Conservation (phyloP, 1,140 invertebrate species). For the Drosophila yakuba region DNA sequence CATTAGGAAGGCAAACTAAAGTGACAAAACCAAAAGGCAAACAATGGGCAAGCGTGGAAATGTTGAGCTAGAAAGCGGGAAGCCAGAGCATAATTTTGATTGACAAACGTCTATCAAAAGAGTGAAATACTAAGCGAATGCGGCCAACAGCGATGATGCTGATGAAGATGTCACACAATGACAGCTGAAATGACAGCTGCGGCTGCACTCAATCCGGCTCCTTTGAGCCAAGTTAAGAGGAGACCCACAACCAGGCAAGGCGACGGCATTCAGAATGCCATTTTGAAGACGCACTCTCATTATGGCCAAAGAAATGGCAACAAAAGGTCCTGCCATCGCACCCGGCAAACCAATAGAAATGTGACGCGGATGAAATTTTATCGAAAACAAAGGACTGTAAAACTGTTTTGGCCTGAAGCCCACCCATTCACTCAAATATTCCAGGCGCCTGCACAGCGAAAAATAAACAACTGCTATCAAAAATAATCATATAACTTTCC, state of each 20-base stretch:
- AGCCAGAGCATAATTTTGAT: slow-evolving; percentile 66
- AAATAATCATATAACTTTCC: not conserved
- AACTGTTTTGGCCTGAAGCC: slow-evolving; percentile 28
- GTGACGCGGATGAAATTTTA: slow-evolving; percentile 46
- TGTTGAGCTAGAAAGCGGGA: slow-evolving; percentile 20
- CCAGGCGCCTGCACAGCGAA: not conserved
- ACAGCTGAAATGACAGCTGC: slow-evolving; percentile 65
- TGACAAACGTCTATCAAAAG: slow-evolving; percentile 73
- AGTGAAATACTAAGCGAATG: slow-evolving; percentile 29
- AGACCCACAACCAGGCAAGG: not conserved
- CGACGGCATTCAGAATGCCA: slow-evolving; percentile 33
- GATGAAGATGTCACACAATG: slow-evolving; percentile 58
- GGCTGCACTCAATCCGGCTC: slow-evolving; percentile 44
- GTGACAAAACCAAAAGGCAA: slow-evolving; percentile 51
- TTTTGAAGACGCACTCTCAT: slow-evolving; percentile 50
- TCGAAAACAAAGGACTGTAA: slow-evolving; percentile 41
- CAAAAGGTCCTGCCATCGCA: slow-evolving; percentile 45
- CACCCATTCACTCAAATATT: slow-evolving; percentile 7
- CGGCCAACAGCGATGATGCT: slow-evolving; percentile 8
- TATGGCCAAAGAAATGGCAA: slow-evolving; percentile 53
- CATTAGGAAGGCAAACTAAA: slow-evolving; percentile 46
- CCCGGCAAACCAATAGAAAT: slow-evolving; percentile 35
- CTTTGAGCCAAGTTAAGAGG: slow-evolving; percentile 35
- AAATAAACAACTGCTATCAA: not conserved
- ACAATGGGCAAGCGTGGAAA: slow-evolving; percentile 52